Evolutionary conservation across 64 coral and sea anemone species (phyloP).

Genomic region (Actinia tenebrosa): DNA sequence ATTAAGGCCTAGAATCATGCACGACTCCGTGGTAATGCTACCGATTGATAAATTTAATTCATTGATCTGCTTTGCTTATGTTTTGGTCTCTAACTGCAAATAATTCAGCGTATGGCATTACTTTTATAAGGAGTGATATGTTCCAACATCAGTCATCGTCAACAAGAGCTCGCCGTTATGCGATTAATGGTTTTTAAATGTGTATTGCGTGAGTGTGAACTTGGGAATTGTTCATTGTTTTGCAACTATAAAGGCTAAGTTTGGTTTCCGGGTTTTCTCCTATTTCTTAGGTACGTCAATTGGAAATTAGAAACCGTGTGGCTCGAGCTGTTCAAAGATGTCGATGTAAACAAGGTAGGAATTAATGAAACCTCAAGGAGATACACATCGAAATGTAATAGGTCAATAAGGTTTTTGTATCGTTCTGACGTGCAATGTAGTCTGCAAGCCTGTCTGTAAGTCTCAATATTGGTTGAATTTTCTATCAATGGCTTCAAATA

Average conservation of each 20-base stretch:
- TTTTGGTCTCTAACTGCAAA: neutral
- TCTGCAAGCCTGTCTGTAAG: too few species aligned
- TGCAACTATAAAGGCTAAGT: neutral
- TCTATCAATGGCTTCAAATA: too few species aligned
- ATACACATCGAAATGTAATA: neutral
- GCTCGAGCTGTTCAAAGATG: neutral
- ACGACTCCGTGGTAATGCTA: neutral
- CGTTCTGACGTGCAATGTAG: too few species aligned
- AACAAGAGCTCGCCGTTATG: neutral
- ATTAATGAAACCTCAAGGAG: neutral
- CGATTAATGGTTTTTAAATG: neutral
- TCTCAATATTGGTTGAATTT: too few species aligned
- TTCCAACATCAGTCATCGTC: neutral
- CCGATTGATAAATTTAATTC: neutral
- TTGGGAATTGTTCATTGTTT: conserved; percentile 5
- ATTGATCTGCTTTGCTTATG: neutral
- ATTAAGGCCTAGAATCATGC: neutral
- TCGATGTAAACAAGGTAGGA: conserved; percentile 2
- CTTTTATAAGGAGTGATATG: neutral
- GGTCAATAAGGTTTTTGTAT: neutral
- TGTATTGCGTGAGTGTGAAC: neutral
- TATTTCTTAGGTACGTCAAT: neutral
- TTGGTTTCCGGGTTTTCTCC: neutral
- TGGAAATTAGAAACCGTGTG: neutral
- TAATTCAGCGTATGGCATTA: neutral